Evolutionary conservation across 2,888 invertebrate species (phyloP), one percentile per base, ranked within the genome.

Genomic region (Ophion ventricosus): DNA sequence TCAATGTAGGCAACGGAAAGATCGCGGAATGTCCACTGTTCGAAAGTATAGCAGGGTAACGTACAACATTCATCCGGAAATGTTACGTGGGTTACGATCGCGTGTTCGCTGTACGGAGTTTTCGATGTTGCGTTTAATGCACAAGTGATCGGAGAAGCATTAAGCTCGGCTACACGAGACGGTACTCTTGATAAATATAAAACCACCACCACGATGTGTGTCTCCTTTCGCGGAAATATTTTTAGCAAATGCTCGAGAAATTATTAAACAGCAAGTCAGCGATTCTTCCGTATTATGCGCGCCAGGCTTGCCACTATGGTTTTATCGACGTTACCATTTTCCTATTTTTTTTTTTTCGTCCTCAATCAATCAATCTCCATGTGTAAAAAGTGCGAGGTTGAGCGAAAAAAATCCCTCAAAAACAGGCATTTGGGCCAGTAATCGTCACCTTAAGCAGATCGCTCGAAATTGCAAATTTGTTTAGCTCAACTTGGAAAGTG

Each of bases 131-230:
- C 43, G 29, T 64, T 14, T 25, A 40, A 64, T 56, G 1, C 20
- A 11, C 25, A 11, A 20, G 49, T 72, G 64, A 64, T 75, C 76
- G 20, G 35, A 59, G 20, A 40, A n/a, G 56, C 56, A 54, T 49
- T 25, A 35, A 75, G 70, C 49, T 26, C 49, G 54, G 17, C 25
- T 35, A 63, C 35, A 69, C 63, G 67, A 49, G 57, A 74, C 35
- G 56, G 75, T 59, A 59, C 29, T 57, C 59, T 75, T 49, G 70
- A 79, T 83, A 83, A 80, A 57, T 64, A 49, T 49, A 61, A 35
- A 35, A 35, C 49, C 25, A n/a, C 20, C 63, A 40, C 74, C 43
- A 4, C 26, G 26, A 25, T 17, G 54, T 8, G 35, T 17, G 54
- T 8, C 54, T 75, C 69, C 20, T 10, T n/a, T 1, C 17, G 20